Base-by-base conservation (phyloP, 2,113 vertebrate genomes). In the Mystacornis crossleyi region DNA sequence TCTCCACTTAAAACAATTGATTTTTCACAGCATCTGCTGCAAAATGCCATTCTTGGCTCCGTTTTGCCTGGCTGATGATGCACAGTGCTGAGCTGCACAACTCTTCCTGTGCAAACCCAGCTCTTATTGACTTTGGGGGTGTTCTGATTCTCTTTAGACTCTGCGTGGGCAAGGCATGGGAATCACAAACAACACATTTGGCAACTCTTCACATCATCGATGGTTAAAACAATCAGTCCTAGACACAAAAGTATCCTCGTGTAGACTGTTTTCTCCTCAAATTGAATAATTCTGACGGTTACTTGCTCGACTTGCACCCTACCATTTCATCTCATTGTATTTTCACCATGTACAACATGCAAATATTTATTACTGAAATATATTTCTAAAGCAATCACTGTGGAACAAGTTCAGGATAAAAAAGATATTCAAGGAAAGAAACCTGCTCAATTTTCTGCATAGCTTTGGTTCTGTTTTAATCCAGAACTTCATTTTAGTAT, bases 1-100 rank as follows among this genome's bases (percentile, higher is more conserved):
- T 77, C 89, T 83, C 40, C 18, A 55, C 51, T 91, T 36, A 70
- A 74, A 86, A 3, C 73, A 73, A 84, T 43, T 74, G 77, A 61
- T 82, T 89, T 58, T 96, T 53, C 66, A 51, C 51, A 81, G 92
- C 88, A 90, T 94, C 95, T 94, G 93, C 83, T 95, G 29, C 74
- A 80, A 45, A 81, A 88, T 58, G 61, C 77, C 43, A 18, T 80
- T 96, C 93, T 81, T 94, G 77, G 91, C 95, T 90, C 48, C 3
- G 3, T 57, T 45, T 64, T 72, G 45, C 82, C 51, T 73, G 40
- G 36, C 65, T 74, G 93, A 88, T 62, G 82, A 61, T 91, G 89
- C 42, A 61, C 93, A 94, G 92, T 66, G 74, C 85, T 47, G 81
- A 74, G 77, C 79, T 54, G 57, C 67, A 71, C 58, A 84, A 93